These are phyloP conservation scores for Apamea crenata DNA, from an alignment of 2,888 invertebrate species.

Conservation along the genomic window DNA sequence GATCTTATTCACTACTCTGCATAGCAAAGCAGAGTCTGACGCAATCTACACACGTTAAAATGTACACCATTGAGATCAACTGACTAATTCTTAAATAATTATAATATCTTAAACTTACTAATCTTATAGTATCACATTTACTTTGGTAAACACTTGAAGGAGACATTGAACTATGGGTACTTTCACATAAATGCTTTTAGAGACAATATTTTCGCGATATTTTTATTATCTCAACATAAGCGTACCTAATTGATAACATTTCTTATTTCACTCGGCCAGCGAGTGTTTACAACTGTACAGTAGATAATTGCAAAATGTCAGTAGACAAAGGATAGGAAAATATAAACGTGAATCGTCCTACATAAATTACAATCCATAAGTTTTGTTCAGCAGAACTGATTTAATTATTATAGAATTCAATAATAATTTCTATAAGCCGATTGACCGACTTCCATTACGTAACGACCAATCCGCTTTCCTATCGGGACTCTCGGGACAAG, in stretches of 20 bases:
- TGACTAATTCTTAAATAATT: constrained; percentile 64
- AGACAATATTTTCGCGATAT: constrained; percentile 7
- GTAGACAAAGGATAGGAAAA: not conserved
- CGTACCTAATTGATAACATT: not conserved
- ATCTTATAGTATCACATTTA: constrained; percentile 77
- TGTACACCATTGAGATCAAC: constrained; percentile 78
- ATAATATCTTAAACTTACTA: constrained; percentile 65
- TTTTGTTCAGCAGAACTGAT: constrained; percentile 14
- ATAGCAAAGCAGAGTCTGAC: constrained; percentile 32
- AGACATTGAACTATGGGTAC: constrained; percentile 14
- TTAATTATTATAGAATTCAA: too few species aligned
- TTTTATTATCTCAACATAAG: not conserved
- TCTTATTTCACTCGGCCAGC: constrained; percentile 40
- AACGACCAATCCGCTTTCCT: constrained; percentile 13
- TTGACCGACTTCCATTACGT: constrained; percentile 9
- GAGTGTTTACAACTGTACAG: not conserved
- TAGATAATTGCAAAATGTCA: not conserved
- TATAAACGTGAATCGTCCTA: not conserved
- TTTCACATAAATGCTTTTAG: not conserved
- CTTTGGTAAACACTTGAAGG: constrained; percentile 75
- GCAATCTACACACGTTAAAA: constrained; percentile 34
- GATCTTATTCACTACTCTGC: constrained; percentile 25
- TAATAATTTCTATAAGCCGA: constrained; percentile 11
- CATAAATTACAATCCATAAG: not conserved
- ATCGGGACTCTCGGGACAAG: constrained; percentile 12